Percentiles rank a stretch among this genome's conserved stretches.
Evolutionary conservation across 1,140 invertebrate species (phyloP).

Genomic region (Eciton burchellii): DNA sequence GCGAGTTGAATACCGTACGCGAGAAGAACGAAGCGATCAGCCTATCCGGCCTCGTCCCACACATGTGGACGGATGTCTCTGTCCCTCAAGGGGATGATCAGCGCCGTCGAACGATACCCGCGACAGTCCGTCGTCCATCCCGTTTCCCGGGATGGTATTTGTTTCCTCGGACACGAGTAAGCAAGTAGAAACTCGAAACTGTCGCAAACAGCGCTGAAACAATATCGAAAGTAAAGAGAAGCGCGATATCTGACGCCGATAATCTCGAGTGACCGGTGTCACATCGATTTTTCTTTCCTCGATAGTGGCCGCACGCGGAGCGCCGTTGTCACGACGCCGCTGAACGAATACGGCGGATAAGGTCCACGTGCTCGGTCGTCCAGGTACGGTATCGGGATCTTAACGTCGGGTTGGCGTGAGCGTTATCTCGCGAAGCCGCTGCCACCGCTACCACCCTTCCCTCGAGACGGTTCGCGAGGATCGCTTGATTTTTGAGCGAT

Average conservation of each 20-base stretch:
- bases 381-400: conserved; percentile 73
- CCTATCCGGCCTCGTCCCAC: neutral
- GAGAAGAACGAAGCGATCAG: neutral
- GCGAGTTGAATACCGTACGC: neutral
- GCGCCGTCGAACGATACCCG: neutral
- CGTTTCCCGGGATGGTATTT: no score
- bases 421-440: conserved; percentile 67
- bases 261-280: conserved; percentile 60
- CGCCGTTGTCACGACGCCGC: conserved; percentile 15
- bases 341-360: conserved; percentile 44
- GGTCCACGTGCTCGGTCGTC: conserved; percentile 59
- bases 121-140: neutral
- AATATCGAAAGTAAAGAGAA: conserved; percentile 58
- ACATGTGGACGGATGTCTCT: neutral
- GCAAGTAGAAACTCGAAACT: conserved; percentile 3
- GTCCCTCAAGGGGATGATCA: neutral
- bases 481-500: conserved; percentile 44
- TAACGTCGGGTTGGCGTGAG: conserved; percentile 80
- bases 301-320: conserved; percentile 22
- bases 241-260: conserved; percentile 64
- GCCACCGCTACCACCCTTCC: conserved; percentile 21
- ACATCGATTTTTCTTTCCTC: conserved; percentile 45
- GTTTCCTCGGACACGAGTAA: neutral
- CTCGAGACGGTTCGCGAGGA: conserved; percentile 18
- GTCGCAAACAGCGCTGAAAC: conserved; percentile 22